Conservation (phyloP, 2,113 vertebrate genomes). For the Neotoma lepida region DNA sequence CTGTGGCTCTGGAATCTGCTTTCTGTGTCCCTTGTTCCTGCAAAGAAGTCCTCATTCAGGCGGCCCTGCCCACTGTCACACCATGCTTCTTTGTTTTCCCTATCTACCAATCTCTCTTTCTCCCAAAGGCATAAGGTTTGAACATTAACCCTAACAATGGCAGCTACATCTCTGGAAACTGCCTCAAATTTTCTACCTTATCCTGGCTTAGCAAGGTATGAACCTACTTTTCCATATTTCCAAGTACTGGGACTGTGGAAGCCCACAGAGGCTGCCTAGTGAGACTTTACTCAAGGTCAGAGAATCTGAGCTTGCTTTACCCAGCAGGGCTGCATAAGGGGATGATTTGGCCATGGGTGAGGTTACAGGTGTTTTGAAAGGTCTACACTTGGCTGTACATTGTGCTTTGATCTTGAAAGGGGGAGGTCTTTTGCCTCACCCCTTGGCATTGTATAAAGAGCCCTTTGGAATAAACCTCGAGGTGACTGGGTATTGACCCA, state of each 20-base stretch:
- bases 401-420: no score
- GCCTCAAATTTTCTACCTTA: conserved; percentile 41
- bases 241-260: not conserved
- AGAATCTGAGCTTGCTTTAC: no score
- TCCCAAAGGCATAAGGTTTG: not conserved
- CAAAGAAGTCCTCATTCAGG: not conserved
- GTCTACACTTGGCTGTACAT: no score
- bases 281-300: no score
- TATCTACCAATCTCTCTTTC: conserved; percentile 1
- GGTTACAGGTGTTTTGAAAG: no score
- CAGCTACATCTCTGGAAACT: conserved; percentile 25
- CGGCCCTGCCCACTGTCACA: not conserved
- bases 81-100: rapidly evolving
- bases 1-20: not conserved
- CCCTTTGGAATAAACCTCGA: no score
- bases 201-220: not conserved
- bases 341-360: no score
- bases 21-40: not conserved
- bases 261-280: no score
- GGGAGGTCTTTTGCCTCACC: no score
- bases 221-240: conserved; percentile 27
- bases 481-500: no score
- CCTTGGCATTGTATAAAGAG: no score
- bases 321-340: no score
- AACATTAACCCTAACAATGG: not conserved